These are phyloP conservation scores for Drosophila azteca DNA, from an alignment of 1,140 invertebrate genomes.

Conservation along the genomic window DNA sequence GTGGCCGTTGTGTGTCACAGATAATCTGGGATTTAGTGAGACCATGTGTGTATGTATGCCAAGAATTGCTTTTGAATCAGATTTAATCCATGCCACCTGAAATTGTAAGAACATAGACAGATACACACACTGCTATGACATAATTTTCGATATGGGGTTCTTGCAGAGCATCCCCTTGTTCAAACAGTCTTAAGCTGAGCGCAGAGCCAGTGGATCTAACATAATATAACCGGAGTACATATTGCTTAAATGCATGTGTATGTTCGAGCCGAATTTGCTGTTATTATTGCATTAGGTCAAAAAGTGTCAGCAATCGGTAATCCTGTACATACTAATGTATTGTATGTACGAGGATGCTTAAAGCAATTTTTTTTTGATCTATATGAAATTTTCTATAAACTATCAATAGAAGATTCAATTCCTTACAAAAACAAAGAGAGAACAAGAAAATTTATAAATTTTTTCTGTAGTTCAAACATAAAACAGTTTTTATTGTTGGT, in stretches of 20 bases:
- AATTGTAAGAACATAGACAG: conserved; percentile 68
- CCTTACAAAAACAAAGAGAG: too few species aligned
- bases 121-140: not conserved
- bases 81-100: conserved; percentile 96
- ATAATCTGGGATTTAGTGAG: conserved; percentile 92
- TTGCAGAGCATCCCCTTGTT: not conserved
- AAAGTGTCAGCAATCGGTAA: not conserved
- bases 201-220: not conserved
- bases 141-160: too few species aligned
- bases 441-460: too few species aligned
- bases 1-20: conserved; percentile 94
- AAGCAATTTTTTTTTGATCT: too few species aligned
- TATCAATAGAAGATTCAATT: too few species aligned
- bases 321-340: too few species aligned
- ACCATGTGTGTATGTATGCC: conserved; percentile 96
- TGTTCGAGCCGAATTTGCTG: conserved; percentile 1
- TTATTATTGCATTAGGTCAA: conserved; percentile 7
- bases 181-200: not conserved
- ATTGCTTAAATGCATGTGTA: not conserved
- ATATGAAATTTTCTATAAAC: too few species aligned
- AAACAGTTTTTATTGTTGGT: too few species aligned
- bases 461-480: too few species aligned
- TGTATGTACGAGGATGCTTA: too few species aligned
- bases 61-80: conserved; percentile 93
- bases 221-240: not conserved